Evolutionary conservation across 2,888 invertebrate species (phyloP), one percentile per base, ranked within the genome.

Genomic region (Troilus luridus): DNA sequence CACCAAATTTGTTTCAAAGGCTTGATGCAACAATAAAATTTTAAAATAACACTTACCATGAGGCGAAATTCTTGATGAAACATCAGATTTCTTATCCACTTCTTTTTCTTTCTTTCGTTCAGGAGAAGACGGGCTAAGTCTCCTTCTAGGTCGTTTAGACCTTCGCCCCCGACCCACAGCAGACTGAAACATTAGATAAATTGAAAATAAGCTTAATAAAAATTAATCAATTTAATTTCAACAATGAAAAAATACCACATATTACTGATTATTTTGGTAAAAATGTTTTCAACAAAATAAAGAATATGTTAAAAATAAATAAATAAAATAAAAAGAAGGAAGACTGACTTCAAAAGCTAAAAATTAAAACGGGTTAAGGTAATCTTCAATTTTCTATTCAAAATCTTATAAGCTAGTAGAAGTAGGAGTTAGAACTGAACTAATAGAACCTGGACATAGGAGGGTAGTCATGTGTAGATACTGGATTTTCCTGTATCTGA

Each of bases 121-220:
- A 19, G 72, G 72, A 56, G 90, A 77, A 14, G 90, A 90, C 58
- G 90, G 72, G n/a, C 72, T 72, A 7, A 72, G 56, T 9, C 58
- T 24, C 21, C 90, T 62, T n/a, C 90, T 54, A n/a, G 90, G 90
- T 54, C 90, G 21, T 19, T 90, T 90, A 58, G 90, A 90, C 27
- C 90, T 90, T 27, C 90, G 67, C 9, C 90, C 90, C 56, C 90
- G 72, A 24, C 90, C 90, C n/a, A 24, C 67, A 72, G 77, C 56
- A 77, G 77, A 58, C 90, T 90, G 21, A 77, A 90, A 90, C 58
- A 89, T 27, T 41, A 72, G 19, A 56, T 88, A 85, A 60, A 24
- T 11, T 58, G 2, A 88, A 24, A 88, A 56, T 54, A 11, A 41
- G 2, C 5, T 41, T 41, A 81, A 27, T 6, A 81, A 11, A 81